Evolutionary conservation across 2,797 vertebrate genomes (phyloP), one percentile per base, ranked within the genome.

Genomic region (Stomatorhinus walkeri): DNA sequence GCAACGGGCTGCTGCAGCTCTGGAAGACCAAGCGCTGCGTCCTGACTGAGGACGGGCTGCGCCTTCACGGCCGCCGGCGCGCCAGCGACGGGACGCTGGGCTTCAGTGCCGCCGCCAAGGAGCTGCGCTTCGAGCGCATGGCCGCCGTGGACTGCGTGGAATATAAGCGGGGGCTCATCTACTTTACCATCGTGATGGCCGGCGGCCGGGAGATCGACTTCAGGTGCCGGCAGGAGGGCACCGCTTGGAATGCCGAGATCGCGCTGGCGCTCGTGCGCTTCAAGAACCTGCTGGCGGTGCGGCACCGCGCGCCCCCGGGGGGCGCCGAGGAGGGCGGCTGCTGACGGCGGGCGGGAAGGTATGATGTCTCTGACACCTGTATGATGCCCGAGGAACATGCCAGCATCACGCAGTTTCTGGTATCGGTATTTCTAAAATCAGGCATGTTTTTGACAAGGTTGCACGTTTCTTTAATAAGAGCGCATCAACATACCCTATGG

Each of bases 11-110:
- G 87, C 95, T 98, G 93, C 97, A 98, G 95, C 96, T 97, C 89
- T 98, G 97, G 97, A 98, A 98, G 94, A 96, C 95, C 91, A 98
- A 98, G 91, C 96, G 96, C 61, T 98, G 97, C 93, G 95, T 97
- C 88, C 95, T 98, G 90, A 96, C 97, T 0, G 97, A 98, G 87
- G 96, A 96, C 40, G 97, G 97, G 6, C 93, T 98, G 93, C 96
- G 96, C 79, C 94, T 98, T 87, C 96, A 92, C 88, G 91, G 89
- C 90, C 92, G 93, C 89, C 94, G 91, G 88, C 91, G 91, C 68
- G 90, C 89, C 49, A 91, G 89, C 81, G 48, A 61, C 56, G 87
- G 87, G 79, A 92, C 94, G 87, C 90, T 95, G 0, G 93, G 90
- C 22, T 94, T 93, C 4, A 93, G 93, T 91, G 94, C 96, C 89